Evolutionary conservation across 2,888 invertebrate species (phyloP), one percentile per base, ranked within the genome.

Genomic region (Cenopis cana): DNA sequence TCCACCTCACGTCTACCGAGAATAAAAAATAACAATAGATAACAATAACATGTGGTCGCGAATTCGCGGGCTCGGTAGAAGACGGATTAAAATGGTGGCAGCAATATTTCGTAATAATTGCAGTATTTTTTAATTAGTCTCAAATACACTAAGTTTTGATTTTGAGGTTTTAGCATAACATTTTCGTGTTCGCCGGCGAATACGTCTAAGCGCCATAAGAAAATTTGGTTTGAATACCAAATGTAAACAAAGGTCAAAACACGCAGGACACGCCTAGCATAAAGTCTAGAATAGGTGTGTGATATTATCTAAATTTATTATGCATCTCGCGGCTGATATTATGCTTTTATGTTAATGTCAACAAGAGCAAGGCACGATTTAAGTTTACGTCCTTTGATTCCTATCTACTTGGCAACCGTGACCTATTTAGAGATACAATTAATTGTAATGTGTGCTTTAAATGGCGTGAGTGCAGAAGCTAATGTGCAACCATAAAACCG

Each of bases 371-470:
- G 67, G 38, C 73, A 73, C 70, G 73, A 68, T 74, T 68, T 66
- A 68, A 68, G 71, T 73, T 73, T 65, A 75, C 74, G 80, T 82
- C 83, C 82, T 84, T 83, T 84, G 86, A 86, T 87, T 82, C 78
- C 81, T 86, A 87, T 88, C 86, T 83, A 64, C 69, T 65, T 77
- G 74, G 74, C 79, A 85, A 80, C 88, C 88, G 75, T 89, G 89
- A 85, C 88, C 89, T 82, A 88, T 88, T 84, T 87, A 82, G 52
- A 76, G 76, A 80, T 76, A 79, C 84, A 82, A 88, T 89, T 84
- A 87, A 85, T 87, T 86, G 83, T 85, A 86, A 84, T 87, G 83
- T 85, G 81, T 83, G 78, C 85, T 84, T 79, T 86, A 87, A 84
- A 88, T 77, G 83, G 84, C 78, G 77, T 79, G 80, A 82, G 80